A percentile compares a stretch with the other conserved stretches of the same genome.
Evolutionary conservation across 53 echinoderm and acorn worm species (phyloP).

Genomic region (Holothuria scabra): DNA sequence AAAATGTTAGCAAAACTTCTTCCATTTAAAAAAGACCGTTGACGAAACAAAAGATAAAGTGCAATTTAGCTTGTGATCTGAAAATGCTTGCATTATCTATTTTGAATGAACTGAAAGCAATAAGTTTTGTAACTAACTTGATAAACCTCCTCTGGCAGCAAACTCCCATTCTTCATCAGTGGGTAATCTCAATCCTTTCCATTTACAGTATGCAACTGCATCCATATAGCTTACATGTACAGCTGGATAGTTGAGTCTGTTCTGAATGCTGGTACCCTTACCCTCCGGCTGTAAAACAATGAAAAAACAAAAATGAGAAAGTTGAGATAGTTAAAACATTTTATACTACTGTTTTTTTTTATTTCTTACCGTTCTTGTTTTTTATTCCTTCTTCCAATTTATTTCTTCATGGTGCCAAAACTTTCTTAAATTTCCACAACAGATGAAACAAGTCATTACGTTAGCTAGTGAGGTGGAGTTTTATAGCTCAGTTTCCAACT

Average conservation of each 20-base stretch:
- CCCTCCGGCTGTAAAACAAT: conserved; percentile 75
- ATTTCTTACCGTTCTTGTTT: not conserved
- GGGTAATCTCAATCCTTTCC: conserved; percentile 91
- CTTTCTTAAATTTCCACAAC: too few relatives aligned
- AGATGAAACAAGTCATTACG: too few relatives aligned
- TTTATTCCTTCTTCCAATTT: too few relatives aligned
- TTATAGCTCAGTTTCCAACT: too few relatives aligned
- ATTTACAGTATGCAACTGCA: conserved; percentile 86
- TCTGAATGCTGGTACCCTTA: conserved; percentile 67
- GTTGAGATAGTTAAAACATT: not conserved
- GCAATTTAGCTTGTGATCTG: too few relatives aligned
- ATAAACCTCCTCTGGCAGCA: conserved; percentile 84
- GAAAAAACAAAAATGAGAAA: conserved; percentile 16
- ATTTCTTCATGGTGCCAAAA: too few relatives aligned
- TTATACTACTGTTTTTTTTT: not conserved
- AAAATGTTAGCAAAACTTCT: too few relatives aligned
- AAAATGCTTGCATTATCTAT: too few relatives aligned
- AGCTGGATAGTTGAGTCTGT: conserved; percentile 75
- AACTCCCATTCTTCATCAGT: conserved; percentile 91
- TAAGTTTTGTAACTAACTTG: conserved; percentile 50
- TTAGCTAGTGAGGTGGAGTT: too few relatives aligned
- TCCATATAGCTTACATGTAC: conserved; percentile 83
- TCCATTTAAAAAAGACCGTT: too few relatives aligned
- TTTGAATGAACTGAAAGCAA: too few relatives aligned
- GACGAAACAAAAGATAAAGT: too few relatives aligned